Conservation (phyloP, 2,888 invertebrate genomes). For the Alcis repandata region DNA sequence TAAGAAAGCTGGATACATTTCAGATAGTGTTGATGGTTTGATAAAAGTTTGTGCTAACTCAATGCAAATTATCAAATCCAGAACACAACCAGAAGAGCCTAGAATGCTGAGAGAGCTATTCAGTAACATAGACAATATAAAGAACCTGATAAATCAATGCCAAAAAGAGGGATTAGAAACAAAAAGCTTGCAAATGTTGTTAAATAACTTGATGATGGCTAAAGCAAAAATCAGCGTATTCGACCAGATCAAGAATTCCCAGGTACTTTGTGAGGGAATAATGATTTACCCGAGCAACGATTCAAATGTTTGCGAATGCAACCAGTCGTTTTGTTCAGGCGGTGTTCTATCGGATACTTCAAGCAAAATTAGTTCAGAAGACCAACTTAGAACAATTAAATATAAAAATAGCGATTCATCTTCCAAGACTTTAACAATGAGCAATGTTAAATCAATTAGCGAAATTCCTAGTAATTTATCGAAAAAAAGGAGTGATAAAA, state of each 20-base stretch:
- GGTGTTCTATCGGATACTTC: neutral
- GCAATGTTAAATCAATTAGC: neutral
- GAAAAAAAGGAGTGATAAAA: neutral
- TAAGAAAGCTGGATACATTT: constrained; percentile 52
- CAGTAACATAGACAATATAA: constrained; percentile 53
- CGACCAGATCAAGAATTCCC: neutral
- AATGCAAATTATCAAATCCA: constrained; percentile 45
- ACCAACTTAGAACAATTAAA: neutral
- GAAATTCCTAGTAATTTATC: neutral
- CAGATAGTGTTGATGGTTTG: constrained; percentile 54
- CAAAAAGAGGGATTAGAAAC: constrained; percentile 50
- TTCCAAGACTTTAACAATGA: neutral
- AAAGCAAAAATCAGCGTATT: constrained; percentile 48
- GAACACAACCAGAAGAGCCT: constrained; percentile 19
- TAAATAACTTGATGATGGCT: constrained; percentile 50
- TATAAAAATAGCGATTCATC: neutral
- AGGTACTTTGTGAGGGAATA: constrained; percentile 8
- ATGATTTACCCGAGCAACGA: constrained; percentile 25
- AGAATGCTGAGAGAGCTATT: constrained; percentile 46
- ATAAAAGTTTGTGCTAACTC: constrained; percentile 57
- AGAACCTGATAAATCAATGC: constrained; percentile 51
- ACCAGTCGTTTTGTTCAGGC: constrained; percentile 11
- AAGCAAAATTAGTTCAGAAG: neutral
- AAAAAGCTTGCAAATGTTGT: constrained; percentile 52
- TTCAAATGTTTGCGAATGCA: constrained; percentile 29